A percentile compares a stretch with the other conserved stretches of the same genome.
Evolutionary conservation across 1,140 invertebrate genomes (phyloP).

Genomic region (Dreissena polymorpha): DNA sequence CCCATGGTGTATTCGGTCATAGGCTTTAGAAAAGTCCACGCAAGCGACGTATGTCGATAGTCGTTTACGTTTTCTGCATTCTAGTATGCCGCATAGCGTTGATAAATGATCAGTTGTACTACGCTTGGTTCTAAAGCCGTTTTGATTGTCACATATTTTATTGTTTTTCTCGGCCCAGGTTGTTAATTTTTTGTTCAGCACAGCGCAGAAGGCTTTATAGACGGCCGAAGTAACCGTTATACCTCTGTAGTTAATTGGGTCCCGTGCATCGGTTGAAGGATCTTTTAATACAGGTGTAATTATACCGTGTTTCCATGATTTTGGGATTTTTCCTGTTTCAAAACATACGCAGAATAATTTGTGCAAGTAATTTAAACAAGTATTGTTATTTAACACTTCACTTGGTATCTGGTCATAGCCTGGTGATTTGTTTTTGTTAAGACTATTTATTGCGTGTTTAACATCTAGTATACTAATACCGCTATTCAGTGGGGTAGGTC

Average conservation of each 20-base stretch:
- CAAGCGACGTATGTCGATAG: conserved; percentile 15
- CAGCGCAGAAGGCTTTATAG: conserved; percentile 41
- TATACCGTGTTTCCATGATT: no score
- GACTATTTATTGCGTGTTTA: no score
- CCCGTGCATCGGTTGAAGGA: no score
- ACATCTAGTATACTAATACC: not conserved
- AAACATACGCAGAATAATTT: no score
- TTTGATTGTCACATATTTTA: conserved; percentile 46
- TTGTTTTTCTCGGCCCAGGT: conserved; percentile 33
- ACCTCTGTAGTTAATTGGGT: no score
- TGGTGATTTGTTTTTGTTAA: no score
- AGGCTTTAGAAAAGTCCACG: conserved; percentile 32
- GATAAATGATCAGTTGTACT: conserved; percentile 48
- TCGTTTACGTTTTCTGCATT: conserved; percentile 19
- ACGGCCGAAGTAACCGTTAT: not conserved
- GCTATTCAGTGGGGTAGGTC: no score
- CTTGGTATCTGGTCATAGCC: no score
- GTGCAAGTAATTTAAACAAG: no score
- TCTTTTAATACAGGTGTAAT: no score
- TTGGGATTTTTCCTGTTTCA: no score
- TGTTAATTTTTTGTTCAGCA: conserved; percentile 44
- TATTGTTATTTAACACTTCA: no score
- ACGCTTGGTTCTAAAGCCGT: conserved; percentile 43
- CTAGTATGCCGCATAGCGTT: conserved; percentile 23
- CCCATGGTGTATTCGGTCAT: conserved; percentile 12